These are phyloP conservation scores for Drosophila lacertosa DNA, from an alignment of 1,140 invertebrate genomes.

Conservation along the genomic window DNA sequence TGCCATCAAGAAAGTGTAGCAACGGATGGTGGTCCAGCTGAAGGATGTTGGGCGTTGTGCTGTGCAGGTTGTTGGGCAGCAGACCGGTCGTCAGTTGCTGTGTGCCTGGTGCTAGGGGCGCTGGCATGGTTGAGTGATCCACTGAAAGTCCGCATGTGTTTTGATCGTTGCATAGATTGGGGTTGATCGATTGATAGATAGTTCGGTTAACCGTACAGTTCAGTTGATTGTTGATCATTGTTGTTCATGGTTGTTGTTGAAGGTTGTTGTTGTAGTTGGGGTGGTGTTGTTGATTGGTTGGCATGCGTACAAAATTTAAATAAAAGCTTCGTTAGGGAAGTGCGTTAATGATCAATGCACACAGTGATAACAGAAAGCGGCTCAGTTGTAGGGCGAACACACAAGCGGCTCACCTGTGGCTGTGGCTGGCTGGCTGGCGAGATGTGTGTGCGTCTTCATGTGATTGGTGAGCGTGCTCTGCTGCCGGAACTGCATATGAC, in stretches of 20 bases:
- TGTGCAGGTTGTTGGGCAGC: constrained; percentile 70
- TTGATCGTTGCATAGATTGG: constrained; percentile 31
- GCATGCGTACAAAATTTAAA: constrained; percentile 84
- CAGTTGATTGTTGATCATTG: constrained; percentile 30
- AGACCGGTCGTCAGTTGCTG: constrained; percentile 68
- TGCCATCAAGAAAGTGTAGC: constrained; percentile 80
- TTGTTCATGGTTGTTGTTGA: constrained; percentile 34
- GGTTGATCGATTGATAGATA: constrained; percentile 28
- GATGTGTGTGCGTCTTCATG: constrained; percentile 83
- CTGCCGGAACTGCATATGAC: constrained; percentile 82
- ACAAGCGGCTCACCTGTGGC: constrained; percentile 72
- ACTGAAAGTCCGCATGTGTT: constrained; percentile 42
- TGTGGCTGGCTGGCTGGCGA: constrained; percentile 51
- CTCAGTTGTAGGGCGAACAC: constrained; percentile 75
- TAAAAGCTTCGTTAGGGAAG: constrained; percentile 84
- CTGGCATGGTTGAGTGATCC: constrained; percentile 75
- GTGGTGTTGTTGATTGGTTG: constrained; percentile 49
- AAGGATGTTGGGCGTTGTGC: constrained; percentile 65
- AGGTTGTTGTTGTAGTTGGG: constrained; percentile 38
- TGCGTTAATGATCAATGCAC: constrained; percentile 81
- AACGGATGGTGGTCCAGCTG: constrained; percentile 80
- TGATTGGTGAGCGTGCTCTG: constrained; percentile 83
- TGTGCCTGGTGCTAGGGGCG: constrained; percentile 62
- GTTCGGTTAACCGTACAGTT: constrained; percentile 20
- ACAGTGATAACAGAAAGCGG: constrained; percentile 80